These are phyloP conservation scores for Pogonophryne albipinna DNA, from an alignment of 2,797 vertebrate species.

Conservation along the genomic window DNA sequence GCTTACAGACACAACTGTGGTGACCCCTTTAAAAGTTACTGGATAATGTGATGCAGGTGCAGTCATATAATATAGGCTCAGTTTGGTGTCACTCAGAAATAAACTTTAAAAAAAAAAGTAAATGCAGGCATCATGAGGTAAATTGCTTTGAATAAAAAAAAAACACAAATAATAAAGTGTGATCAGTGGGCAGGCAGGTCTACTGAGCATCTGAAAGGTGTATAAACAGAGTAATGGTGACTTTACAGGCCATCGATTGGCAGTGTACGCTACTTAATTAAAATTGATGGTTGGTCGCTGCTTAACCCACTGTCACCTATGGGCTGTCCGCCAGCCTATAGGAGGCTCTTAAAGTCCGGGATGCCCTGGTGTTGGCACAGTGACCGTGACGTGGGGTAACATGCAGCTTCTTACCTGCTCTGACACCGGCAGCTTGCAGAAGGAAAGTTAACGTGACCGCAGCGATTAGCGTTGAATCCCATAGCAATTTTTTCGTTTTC, in stretches of 20 bases:
- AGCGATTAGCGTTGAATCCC: constrained; percentile 86
- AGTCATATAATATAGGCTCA: background rate
- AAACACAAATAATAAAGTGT: background rate
- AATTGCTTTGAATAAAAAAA: no score
- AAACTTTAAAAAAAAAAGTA: background rate
- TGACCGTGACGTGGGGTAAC: constrained; percentile 1
- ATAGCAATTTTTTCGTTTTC: constrained; percentile 93
- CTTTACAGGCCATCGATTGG: background rate
- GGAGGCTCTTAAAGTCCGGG: constrained; percentile 7
- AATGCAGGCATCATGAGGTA: background rate
- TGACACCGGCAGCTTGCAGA: constrained; percentile 87
- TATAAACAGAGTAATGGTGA: background rate
- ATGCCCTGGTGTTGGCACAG: constrained; percentile 30
- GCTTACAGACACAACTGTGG: background rate
- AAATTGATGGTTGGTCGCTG: constrained; percentile 18
- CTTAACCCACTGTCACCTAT: constrained; percentile 1
- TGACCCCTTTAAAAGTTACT: background rate
- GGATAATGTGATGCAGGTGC: background rate
- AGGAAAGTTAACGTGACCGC: constrained; percentile 84
- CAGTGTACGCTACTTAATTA: background rate
- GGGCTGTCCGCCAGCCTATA: constrained; percentile 28
- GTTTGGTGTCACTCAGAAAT: background rate
- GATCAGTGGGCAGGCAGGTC: background rate
- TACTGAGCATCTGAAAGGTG: background rate
- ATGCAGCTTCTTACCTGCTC: constrained; percentile 90